Conservation (phyloP, 1,140 invertebrate genomes). For the Penaeus japonicus region DNA sequence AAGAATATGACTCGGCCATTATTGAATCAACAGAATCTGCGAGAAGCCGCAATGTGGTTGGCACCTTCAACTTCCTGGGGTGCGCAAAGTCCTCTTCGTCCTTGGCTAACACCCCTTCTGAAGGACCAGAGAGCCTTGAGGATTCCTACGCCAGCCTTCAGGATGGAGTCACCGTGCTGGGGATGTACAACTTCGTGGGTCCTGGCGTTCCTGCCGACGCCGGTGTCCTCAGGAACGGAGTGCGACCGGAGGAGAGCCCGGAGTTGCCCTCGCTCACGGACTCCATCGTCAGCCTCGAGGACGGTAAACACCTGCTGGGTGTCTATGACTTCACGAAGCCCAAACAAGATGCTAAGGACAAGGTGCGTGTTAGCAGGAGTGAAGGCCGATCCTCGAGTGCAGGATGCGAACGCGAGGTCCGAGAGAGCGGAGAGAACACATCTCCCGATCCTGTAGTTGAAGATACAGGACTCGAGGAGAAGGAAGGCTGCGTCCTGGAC, state of each 20-base stretch:
- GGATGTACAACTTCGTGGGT: slow-evolving; percentile 19
- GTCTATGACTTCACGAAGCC: slow-evolving; percentile 35
- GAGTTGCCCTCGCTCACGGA: slow-evolving; percentile 4
- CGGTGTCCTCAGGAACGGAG: background rate
- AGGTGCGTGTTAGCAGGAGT: no score
- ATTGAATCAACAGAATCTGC: no score
- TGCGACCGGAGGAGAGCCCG: background rate
- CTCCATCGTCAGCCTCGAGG: slow-evolving; percentile 27
- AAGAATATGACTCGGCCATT: no score
- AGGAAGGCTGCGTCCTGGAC: no score
- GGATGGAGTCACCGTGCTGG: background rate
- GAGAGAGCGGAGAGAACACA: no score
- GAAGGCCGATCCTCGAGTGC: no score
- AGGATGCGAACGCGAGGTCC: no score
- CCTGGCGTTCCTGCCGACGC: background rate
- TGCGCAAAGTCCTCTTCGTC: background rate
- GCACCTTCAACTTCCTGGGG: slow-evolving; percentile 20
- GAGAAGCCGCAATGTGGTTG: background rate
- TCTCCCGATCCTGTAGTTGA: no score
- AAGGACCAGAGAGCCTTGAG: background rate
- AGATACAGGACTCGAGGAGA: no score
- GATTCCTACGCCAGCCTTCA: background rate
- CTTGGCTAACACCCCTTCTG: background rate
- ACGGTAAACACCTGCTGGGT: slow-evolving; percentile 37
- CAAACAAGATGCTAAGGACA: no score